A percentile compares a stretch with the other conserved stretches of the same genome.
These are phyloP conservation scores for Carlito syrichta DNA, from an alignment of 2,113 vertebrate genomes.

Conservation along the genomic window DNA sequence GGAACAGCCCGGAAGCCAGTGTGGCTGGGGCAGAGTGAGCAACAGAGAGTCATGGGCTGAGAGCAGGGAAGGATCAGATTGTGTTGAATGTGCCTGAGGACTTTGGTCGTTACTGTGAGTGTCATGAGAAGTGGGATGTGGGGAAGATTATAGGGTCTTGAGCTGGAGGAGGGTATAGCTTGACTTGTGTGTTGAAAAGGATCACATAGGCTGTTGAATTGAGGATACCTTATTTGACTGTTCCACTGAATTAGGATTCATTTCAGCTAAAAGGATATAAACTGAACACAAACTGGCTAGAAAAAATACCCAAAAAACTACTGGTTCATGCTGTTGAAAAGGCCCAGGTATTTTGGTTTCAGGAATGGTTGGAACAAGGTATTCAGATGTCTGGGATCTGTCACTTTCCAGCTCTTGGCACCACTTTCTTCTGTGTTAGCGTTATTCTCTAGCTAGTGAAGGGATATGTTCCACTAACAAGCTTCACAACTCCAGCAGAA, in stretches of 20 bases:
- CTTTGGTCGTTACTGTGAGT: not conserved
- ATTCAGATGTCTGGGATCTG: not conserved
- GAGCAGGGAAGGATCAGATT: not conserved
- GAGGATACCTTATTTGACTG: not conserved
- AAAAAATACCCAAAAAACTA: not conserved
- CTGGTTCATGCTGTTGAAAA: not conserved
- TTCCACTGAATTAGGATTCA: not conserved
- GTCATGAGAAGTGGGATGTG: not conserved
- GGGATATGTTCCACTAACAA: not conserved
- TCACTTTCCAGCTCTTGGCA: not conserved
- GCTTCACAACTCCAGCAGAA: not conserved
- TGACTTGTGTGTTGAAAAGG: not conserved
- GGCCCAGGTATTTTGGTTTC: constrained; percentile 13
- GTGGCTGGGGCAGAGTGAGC: not conserved
- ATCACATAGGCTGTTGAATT: not conserved
- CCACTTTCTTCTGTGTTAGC: not conserved
- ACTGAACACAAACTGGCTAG: not conserved
- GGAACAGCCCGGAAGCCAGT: not conserved
- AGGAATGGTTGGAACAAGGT: not conserved
- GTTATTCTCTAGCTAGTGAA: not conserved
- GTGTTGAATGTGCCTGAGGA: not conserved
- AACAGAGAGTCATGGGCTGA: not conserved
- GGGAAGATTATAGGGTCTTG: not conserved
- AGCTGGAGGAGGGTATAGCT: not conserved
- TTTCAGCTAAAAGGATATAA: not conserved